phyloP scores from a whole-genome alignment of 2,113 vertebrate genomes.

The Athene noctua region DNA sequence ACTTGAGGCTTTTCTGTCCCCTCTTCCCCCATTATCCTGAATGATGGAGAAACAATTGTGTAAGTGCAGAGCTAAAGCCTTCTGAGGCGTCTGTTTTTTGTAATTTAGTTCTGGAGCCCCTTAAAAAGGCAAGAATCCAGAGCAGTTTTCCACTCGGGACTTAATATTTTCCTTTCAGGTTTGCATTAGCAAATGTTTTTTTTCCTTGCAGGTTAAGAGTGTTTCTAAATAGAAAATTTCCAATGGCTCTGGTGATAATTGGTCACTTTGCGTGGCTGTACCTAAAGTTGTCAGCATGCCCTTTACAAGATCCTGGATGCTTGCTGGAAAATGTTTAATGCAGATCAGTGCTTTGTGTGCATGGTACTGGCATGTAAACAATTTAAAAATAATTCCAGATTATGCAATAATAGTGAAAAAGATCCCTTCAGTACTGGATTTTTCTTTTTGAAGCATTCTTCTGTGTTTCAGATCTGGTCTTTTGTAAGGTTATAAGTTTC shows the following conservation, averaged over 20 bases:
- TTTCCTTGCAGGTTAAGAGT: background rate
- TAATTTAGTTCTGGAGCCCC: background rate
- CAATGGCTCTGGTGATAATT: background rate
- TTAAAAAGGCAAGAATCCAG: constrained; percentile 21
- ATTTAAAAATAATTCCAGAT: background rate
- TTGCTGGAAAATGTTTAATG: background rate
- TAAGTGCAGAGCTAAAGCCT: background rate
- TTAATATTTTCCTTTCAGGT: constrained; percentile 42
- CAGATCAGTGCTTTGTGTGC: background rate
- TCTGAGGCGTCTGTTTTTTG: background rate
- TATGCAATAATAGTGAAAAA: background rate
- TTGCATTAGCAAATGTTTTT: background rate
- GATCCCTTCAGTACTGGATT: background rate
- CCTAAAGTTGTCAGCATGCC: background rate
- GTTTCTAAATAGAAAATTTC: constrained; percentile 1
- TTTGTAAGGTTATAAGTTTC: background rate
- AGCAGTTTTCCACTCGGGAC: background rate
- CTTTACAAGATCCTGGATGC: background rate
- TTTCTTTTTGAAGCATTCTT: background rate
- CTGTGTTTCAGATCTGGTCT: background rate
- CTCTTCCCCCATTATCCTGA: background rate
- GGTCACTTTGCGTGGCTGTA: background rate
- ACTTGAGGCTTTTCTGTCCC: background rate
- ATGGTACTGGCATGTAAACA: background rate
- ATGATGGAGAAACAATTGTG: background rate